phyloP scores from a whole-genome alignment of 2,113 vertebrate species.

The Himantopus leucocephalus region DNA sequence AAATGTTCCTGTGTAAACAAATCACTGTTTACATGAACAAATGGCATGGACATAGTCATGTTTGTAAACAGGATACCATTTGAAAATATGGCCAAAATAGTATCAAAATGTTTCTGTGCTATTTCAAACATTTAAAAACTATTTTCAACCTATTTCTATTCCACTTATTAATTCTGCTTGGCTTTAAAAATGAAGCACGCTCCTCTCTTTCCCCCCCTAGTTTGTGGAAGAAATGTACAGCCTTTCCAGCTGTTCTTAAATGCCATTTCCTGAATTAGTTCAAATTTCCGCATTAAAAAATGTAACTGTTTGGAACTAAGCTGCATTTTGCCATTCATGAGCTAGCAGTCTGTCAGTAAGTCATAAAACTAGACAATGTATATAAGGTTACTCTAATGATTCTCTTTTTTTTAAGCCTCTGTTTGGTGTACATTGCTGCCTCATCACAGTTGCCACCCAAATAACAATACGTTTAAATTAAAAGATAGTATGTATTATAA shows the following conservation, averaged over 20 bases:
- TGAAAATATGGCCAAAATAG: neutral
- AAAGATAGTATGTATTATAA: neutral
- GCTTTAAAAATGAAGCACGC: neutral
- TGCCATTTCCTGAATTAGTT: neutral
- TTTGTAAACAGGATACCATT: neutral
- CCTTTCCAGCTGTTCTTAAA: neutral
- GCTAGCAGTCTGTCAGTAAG: constrained; percentile 18
- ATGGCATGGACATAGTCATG: rapidly evolving
- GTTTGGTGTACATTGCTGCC: neutral
- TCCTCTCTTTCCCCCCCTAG: rapidly evolving
- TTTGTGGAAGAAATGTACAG: neutral
- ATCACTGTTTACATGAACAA: neutral
- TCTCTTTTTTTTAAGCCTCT: neutral
- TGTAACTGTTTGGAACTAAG: neutral
- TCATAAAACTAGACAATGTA: neutral
- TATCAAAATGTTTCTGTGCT: neutral
- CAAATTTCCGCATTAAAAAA: neutral
- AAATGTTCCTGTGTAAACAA: neutral
- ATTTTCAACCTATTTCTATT: neutral
- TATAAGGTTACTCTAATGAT: neutral
- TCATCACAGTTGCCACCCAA: neutral
- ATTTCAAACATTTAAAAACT: neutral
- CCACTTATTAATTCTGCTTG: neutral
- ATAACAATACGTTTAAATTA: neutral
- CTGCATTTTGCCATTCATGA: neutral